These are phyloP conservation scores for Drosophila ercepeae DNA, from an alignment of 1,140 invertebrate genomes.

Conservation along the genomic window DNA sequence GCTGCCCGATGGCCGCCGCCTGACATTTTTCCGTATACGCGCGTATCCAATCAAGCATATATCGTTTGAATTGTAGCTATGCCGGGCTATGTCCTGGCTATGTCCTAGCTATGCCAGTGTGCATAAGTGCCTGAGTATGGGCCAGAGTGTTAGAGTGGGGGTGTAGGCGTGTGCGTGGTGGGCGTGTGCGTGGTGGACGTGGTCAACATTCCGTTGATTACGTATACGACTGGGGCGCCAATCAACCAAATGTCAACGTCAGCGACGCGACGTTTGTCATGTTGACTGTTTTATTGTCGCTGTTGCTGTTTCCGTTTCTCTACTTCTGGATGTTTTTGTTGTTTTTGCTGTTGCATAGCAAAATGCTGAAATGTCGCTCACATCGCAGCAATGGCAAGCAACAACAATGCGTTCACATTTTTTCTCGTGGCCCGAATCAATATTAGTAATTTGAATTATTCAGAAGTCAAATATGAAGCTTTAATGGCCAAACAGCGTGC, in stretches of 20 bases:
- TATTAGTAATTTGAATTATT: slow-evolving; percentile 84
- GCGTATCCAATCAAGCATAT: slow-evolving; percentile 82
- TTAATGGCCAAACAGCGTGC: slow-evolving; percentile 83
- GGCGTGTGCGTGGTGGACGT: slow-evolving; percentile 68
- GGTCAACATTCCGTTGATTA: slow-evolving; percentile 82
- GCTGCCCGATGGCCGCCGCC: slow-evolving; percentile 40
- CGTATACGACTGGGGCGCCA: slow-evolving; percentile 81
- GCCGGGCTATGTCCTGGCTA: slow-evolving; percentile 6
- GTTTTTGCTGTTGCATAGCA: slow-evolving; percentile 44
- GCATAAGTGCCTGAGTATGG: slow-evolving; percentile 24
- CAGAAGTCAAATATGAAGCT: slow-evolving; percentile 84
- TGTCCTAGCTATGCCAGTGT: slow-evolving; percentile 18
- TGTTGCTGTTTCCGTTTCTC: slow-evolving; percentile 14
- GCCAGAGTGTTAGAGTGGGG: slow-evolving; percentile 4
- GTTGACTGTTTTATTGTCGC: slow-evolving; percentile 60
- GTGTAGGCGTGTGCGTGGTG: slow-evolving; percentile 9
- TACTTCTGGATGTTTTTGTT: neutral
- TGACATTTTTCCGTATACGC: slow-evolving; percentile 76
- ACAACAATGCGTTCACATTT: slow-evolving; percentile 71
- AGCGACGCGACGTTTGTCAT: slow-evolving; percentile 57
- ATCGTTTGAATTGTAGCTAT: slow-evolving; percentile 42
- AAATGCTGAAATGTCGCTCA: slow-evolving; percentile 64
- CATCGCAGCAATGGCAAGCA: slow-evolving; percentile 18
- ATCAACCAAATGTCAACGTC: slow-evolving; percentile 78
- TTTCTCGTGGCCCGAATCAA: slow-evolving; percentile 80